Evolutionary conservation across 2,113 vertebrate genomes (phyloP).

Genomic region (Xenopus borealis): DNA sequence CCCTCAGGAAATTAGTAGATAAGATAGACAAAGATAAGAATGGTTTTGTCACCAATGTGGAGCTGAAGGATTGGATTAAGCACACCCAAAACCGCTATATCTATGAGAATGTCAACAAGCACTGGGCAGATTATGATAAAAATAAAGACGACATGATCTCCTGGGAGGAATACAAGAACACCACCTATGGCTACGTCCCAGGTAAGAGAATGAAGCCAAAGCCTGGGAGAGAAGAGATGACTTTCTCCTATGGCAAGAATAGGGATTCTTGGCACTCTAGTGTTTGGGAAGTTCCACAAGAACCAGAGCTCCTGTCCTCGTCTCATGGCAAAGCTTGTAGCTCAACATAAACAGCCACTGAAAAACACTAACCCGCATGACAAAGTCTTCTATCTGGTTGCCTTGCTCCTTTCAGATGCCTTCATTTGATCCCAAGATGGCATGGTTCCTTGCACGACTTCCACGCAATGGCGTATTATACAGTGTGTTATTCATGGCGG

Average conservation of each 20-base stretch:
- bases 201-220: constrained; percentile 59
- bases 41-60: constrained; percentile 71
- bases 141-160: constrained; percentile 74
- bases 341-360: background rate
- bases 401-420: too few species aligned
- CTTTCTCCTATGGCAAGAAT: too few species aligned
- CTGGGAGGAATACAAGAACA: constrained; percentile 87
- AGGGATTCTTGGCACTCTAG: too few species aligned
- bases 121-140: constrained; percentile 86
- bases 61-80: constrained; percentile 85
- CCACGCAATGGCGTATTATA: too few species aligned
- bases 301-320: too few species aligned
- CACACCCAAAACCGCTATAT: constrained; percentile 85
- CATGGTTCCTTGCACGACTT: too few species aligned
- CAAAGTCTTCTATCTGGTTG: background rate
- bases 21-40: constrained; percentile 81
- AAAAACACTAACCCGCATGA: background rate
- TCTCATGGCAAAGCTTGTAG: too few species aligned
- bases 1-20: constrained; percentile 78
- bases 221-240: background rate
- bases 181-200: constrained; percentile 80
- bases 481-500: too few species aligned
- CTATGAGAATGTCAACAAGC: constrained; percentile 81
- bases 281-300: too few species aligned
- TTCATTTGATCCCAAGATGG: too few species aligned